Evolutionary conservation across 1,140 invertebrate genomes (phyloP), one percentile per base, ranked within the genome.

Genomic region (Neuroterus valhalla): DNA sequence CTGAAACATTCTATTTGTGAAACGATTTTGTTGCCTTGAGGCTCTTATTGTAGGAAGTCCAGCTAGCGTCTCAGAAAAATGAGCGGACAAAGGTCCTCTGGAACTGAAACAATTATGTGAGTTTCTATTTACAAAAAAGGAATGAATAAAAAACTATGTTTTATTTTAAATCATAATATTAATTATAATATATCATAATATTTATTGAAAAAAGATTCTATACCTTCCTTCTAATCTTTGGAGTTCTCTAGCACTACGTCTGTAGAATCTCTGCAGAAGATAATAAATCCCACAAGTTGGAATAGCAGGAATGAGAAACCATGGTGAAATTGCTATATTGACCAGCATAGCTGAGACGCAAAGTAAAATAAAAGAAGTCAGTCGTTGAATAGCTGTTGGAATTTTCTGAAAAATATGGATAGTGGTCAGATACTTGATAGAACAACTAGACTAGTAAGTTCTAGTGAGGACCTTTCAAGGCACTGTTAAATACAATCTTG

Each of bases 331-430:
- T 17, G 92, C 89, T 1, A 92, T 91, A 87, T 96, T 95, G 11
- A 96, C 93, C 12, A 95, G 79, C 71, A 95, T 92, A 5, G 94
- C 94, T 2, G 94, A 95, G 2, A 92, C 85, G 79, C 95, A 96
- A 1, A 96, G 87, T 21, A 96, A 88, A 1, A 93, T 90, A 77
- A 96, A 94, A 81, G 94, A 94, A 15, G 93, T 89, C 81, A 96
- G 90, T 42, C 94, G 91, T 81, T 94, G 94, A 68, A 95, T 92
- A 2, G 94, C 93, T 44, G 93, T 94, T 11, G 94, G 93, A 43
- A 96, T 91, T 93, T 96, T 96, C 94, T 96, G 86, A 12, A 89
- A 85, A 79, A 74, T 21, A 68, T 19, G 23, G 67, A 11, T 46
- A 10, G 15, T 67, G 66, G 2, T 62, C 48, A 42, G 3, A 11